Conservation (phyloP, 2,888 invertebrate species). For the Meteorus cinctellus region DNA sequence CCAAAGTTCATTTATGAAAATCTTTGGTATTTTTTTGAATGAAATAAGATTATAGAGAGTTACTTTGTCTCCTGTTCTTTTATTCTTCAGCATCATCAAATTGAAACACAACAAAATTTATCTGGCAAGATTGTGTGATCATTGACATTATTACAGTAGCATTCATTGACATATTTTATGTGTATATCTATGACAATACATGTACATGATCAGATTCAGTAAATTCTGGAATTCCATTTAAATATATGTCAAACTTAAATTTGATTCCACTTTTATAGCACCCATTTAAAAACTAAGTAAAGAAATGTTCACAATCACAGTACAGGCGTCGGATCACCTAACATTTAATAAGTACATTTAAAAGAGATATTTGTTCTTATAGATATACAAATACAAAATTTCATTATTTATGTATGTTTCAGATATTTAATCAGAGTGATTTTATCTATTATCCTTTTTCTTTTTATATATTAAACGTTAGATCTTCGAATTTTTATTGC, state of each 20-base stretch:
- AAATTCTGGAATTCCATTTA: background rate
- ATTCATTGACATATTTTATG: background rate
- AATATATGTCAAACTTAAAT: background rate
- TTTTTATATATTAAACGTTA: background rate
- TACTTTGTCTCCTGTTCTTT: background rate
- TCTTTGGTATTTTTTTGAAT: background rate
- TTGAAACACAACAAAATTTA: background rate
- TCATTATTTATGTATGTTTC: background rate
- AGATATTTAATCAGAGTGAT: background rate
- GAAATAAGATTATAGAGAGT: background rate
- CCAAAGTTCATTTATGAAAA: too few relatives aligned
- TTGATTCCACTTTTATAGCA: background rate
- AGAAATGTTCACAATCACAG: slow-evolving; percentile 15
- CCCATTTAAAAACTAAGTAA: slow-evolving; percentile 1
- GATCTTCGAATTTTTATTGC: background rate
- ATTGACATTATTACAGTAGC: background rate
- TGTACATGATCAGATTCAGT: background rate
- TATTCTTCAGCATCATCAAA: background rate
- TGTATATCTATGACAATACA: background rate
- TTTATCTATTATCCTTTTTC: background rate
- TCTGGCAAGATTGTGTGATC: background rate
- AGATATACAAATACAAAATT: slow-evolving; percentile 21
- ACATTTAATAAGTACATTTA: slow-evolving; percentile 6
- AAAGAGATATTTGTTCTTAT: slow-evolving; percentile 1
- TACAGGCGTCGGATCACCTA: background rate